Conservation (phyloP, 2,113 vertebrate species). For the Malaclemys terrapin region DNA sequence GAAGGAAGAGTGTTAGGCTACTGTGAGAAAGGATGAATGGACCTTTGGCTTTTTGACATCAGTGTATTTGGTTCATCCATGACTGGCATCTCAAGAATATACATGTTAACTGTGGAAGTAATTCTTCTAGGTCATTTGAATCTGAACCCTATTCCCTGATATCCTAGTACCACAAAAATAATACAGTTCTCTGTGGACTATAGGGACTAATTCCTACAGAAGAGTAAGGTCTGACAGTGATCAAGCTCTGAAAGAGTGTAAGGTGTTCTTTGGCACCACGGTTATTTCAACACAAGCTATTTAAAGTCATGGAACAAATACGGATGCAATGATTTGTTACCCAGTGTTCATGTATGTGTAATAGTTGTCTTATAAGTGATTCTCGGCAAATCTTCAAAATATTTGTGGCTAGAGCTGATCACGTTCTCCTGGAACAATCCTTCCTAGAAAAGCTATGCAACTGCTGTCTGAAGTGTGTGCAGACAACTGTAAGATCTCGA, state of each 20-base stretch:
- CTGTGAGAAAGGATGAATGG: neutral
- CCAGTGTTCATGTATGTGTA: constrained; percentile 22
- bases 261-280: neutral
- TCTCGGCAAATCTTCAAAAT: constrained; percentile 68
- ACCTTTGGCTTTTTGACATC: neutral
- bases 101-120: neutral
- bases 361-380: constrained; percentile 40
- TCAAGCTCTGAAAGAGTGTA: neutral
- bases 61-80: neutral
- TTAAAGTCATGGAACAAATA: neutral
- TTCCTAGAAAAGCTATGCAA: neutral
- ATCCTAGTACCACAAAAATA: neutral
- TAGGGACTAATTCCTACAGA: neutral
- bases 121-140: neutral
- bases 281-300: neutral
- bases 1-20: neutral
- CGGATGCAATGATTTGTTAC: neutral
- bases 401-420: constrained; percentile 58
- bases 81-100: neutral
- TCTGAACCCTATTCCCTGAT: neutral
- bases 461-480: constrained; percentile 58
- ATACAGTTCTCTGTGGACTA: neutral
- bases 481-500: constrained; percentile 60
- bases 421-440: constrained; percentile 1
- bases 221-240: neutral